Percentiles rank a stretch among this genome's conserved stretches.
Conservation (phyloP, 1,140 invertebrate species). For the Cydia strobilella region DNA sequence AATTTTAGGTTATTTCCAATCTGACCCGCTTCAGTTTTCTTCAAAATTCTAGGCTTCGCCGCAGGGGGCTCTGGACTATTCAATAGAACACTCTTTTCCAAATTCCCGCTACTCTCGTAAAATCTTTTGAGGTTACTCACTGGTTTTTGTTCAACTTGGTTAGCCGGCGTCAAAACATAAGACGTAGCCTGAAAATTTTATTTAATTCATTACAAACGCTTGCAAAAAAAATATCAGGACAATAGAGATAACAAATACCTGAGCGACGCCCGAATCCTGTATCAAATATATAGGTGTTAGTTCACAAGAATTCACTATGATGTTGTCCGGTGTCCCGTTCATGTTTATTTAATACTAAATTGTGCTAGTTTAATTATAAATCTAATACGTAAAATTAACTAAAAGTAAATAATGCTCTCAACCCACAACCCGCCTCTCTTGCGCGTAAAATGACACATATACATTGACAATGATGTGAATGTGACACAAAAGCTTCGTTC, state of each 20-base stretch:
- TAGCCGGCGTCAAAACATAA: conserved; percentile 57
- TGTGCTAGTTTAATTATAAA: conserved; percentile 39
- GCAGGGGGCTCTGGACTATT: conserved; percentile 31
- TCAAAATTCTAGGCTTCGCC: conserved; percentile 53
- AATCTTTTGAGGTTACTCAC: conserved; percentile 69
- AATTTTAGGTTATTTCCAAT: conserved; percentile 70
- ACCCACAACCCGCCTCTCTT: conserved; percentile 25
- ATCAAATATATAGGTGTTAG: conserved; percentile 71
- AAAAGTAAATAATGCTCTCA: conserved; percentile 31
- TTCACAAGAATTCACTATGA: conserved; percentile 66
- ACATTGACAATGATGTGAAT: conserved; percentile 17
- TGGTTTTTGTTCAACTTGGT: conserved; percentile 51
- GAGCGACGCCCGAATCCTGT: conserved; percentile 59
- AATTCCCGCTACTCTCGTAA: conserved; percentile 75
- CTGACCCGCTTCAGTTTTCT: conserved; percentile 51
- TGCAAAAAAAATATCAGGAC: conserved; percentile 16
- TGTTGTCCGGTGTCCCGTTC: conserved; percentile 55
- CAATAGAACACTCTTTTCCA: conserved; percentile 62
- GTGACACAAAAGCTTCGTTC: conserved; percentile 8
- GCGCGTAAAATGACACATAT: conserved; percentile 28
- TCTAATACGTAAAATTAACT: conserved; percentile 34
- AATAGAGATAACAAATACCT: conserved; percentile 54
- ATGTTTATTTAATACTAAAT: conserved; percentile 42
- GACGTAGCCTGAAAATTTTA: conserved; percentile 59
- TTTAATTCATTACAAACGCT: neutral